These are phyloP conservation scores for Perodicticus potto DNA, from an alignment of 2,797 vertebrate genomes.

Conservation along the genomic window DNA sequence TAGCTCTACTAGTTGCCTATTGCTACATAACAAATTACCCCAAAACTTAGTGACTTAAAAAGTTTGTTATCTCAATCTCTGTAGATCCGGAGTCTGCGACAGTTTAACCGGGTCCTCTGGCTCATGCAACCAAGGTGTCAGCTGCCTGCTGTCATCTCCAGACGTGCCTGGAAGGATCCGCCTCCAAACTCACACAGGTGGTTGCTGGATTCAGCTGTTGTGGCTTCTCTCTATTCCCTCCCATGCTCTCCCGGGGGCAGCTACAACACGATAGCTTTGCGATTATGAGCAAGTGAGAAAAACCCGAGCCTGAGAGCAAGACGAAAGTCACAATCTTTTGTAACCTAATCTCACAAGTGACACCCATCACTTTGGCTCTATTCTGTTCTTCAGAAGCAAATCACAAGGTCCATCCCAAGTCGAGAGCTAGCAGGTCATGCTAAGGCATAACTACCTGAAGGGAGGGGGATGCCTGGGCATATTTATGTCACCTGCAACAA, in stretches of 20 bases:
- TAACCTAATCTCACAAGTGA: neutral
- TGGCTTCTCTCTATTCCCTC: neutral
- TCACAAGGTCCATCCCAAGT: neutral
- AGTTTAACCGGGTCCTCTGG: neutral
- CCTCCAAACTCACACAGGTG: neutral
- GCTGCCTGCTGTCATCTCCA: neutral
- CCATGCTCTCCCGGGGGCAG: neutral
- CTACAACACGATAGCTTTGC: neutral
- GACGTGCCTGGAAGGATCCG: fast-evolving
- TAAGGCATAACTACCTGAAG: neutral
- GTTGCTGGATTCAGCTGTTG: neutral
- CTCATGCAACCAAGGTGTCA: neutral
- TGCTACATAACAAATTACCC: neutral
- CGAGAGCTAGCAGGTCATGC: neutral
- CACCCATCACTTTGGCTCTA: neutral
- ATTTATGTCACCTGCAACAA: too few relatives aligned
- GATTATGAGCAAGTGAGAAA: neutral
- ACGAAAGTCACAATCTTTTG: neutral
- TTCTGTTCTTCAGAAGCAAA: neutral
- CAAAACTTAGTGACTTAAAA: neutral
- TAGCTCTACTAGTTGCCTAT: neutral
- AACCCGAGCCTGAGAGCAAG: neutral
- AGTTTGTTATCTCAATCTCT: neutral
- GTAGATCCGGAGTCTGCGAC: neutral
- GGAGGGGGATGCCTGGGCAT: neutral